A percentile compares a stretch with the other conserved stretches of the same genome.
phyloP scores from a whole-genome alignment of 2,113 vertebrate genomes.

The Equus quagga region DNA sequence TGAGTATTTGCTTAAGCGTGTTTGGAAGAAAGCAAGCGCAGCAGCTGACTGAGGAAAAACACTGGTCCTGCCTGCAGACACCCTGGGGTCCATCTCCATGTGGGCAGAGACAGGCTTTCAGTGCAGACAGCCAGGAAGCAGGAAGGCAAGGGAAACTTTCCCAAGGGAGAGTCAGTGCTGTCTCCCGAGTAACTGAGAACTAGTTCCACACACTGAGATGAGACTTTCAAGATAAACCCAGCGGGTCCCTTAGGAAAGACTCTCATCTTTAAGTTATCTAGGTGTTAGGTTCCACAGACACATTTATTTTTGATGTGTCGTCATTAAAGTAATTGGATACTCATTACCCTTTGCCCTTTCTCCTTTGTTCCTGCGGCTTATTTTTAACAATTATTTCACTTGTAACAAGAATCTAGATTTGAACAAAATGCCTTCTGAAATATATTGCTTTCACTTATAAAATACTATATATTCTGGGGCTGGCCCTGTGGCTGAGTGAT shows the following conservation, averaged over 20 bases:
- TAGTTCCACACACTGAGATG: not conserved
- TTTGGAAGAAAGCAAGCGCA: not conserved
- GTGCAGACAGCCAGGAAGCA: not conserved
- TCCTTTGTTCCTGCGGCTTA: not conserved
- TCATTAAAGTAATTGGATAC: not conserved
- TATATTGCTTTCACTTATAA: not conserved
- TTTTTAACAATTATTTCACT: not conserved
- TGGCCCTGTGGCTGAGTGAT: too few relatives aligned
- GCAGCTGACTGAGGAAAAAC: not conserved
- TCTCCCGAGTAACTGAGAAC: not conserved
- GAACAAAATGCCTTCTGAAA: conserved; percentile 42
- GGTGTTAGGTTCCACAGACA: not conserved
- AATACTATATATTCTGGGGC: not conserved
- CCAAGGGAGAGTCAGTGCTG: not conserved
- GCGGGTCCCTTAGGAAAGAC: not conserved
- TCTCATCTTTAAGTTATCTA: not conserved
- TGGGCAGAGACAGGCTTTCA: not conserved
- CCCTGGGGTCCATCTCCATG: not conserved
- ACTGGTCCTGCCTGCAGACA: not conserved
- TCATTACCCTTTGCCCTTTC: not conserved
- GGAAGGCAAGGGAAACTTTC: not conserved
- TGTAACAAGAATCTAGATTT: not conserved
- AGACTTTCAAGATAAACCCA: not conserved
- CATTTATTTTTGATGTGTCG: not conserved
- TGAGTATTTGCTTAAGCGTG: not conserved